Evolutionary conservation across 2,797 vertebrate species (phyloP).

Genomic region (Numenius phaeopus): DNA sequence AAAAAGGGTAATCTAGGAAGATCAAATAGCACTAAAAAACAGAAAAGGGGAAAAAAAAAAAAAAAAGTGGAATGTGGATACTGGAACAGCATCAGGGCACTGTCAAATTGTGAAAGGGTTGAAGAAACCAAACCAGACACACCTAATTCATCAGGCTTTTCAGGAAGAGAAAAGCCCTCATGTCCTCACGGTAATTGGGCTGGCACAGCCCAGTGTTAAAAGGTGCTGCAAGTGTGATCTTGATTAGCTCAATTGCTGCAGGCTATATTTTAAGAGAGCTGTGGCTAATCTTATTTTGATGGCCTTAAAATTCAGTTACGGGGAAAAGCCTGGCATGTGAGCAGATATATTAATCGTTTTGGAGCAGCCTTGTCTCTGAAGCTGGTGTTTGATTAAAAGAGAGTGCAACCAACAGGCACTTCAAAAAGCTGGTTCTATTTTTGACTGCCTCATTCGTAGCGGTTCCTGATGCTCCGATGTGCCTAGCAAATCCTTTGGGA

Average conservation of each 20-base stretch:
- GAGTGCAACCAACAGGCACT: background rate
- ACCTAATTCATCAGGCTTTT: background rate
- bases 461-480: background rate
- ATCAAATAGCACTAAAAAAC: background rate
- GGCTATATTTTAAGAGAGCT: background rate
- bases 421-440: conserved; percentile 30
- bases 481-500: background rate
- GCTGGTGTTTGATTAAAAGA: conserved; percentile 33
- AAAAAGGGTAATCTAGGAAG: background rate
- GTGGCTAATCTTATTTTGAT: conserved; percentile 13
- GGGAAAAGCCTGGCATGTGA: background rate
- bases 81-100: background rate
- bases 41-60: background rate
- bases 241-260: background rate
- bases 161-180: background rate
- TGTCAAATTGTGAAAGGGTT: background rate
- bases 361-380: background rate
- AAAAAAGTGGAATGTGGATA: background rate
- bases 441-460: background rate
- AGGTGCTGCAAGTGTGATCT: background rate
- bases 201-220: background rate
- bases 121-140: background rate
- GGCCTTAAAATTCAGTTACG: conserved; percentile 31
- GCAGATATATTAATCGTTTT: background rate
- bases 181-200: background rate